A percentile compares a stretch with the other conserved stretches of the same genome.
These are phyloP conservation scores for Spea bombifrons DNA, from an alignment of 2,113 vertebrate genomes.

Conservation along the genomic window DNA sequence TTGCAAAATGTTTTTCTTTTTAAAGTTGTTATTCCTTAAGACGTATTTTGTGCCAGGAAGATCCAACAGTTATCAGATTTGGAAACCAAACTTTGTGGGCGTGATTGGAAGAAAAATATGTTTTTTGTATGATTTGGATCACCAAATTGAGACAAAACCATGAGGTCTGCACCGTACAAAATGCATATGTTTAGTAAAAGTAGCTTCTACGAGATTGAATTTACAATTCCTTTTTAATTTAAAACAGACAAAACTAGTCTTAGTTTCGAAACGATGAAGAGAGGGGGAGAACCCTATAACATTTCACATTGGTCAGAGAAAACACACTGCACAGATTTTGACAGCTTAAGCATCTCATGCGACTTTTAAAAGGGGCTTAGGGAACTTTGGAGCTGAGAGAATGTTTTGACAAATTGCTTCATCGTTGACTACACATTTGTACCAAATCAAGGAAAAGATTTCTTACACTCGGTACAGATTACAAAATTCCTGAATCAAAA, in stretches of 20 bases:
- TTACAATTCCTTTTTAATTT: constrained; percentile 40
- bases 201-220: constrained; percentile 26
- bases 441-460: background rate
- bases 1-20: background rate
- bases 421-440: constrained; percentile 6
- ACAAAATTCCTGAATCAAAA: background rate
- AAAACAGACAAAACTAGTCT: constrained; percentile 38
- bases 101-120: constrained; percentile 30
- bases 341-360: background rate
- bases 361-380: constrained; percentile 6
- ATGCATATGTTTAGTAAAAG: constrained; percentile 24
- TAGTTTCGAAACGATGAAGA: constrained; percentile 10
- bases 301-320: background rate
- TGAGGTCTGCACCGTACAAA: constrained; percentile 21
- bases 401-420: background rate
- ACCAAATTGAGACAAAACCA: background rate
- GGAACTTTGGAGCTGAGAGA: background rate
- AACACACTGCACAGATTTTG: background rate
- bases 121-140: constrained; percentile 18
- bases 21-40: constrained; percentile 13
- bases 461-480: constrained; percentile 4
- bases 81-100: constrained; percentile 25
- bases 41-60: constrained; percentile 19
- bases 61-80: constrained; percentile 46
- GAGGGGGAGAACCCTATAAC: background rate